Percentiles rank a stretch among this genome's conserved stretches.
phyloP scores from a whole-genome alignment of 2,113 vertebrate species.

The Cryptotis parvus region DNA sequence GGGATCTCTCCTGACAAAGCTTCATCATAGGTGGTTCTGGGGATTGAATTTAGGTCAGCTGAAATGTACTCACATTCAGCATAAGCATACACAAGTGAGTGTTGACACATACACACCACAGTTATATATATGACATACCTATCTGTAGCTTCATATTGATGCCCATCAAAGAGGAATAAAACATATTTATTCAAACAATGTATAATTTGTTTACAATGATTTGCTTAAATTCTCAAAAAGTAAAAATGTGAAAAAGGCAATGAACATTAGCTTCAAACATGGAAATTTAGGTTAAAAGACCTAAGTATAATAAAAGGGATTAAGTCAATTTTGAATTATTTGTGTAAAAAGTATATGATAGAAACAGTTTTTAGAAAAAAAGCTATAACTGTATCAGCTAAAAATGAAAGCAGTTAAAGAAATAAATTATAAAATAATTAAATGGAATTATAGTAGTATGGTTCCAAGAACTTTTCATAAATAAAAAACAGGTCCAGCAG shows the following conservation, averaged over 20 bases:
- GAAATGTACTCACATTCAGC: no score
- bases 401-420: not conserved
- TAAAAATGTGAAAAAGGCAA: not conserved
- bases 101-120: not conserved
- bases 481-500: not conserved
- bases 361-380: not conserved
- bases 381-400: not conserved
- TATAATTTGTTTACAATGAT: no score
- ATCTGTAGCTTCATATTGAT: not conserved
- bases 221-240: no score
- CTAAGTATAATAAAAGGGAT: not conserved
- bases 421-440: not conserved
- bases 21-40: no score
- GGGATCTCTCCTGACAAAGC: no score
- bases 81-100: not conserved
- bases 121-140: not conserved
- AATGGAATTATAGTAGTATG: not conserved
- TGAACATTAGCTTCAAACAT: not conserved
- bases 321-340: not conserved
- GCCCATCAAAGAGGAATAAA: not conserved
- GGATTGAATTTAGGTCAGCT: no score
- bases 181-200: not conserved
- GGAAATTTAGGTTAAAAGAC: not conserved
- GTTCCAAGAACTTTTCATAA: not conserved
- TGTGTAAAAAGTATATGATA: no score